These are phyloP conservation scores for Lycophotia porphyrea DNA, from an alignment of 2,888 invertebrate species.

Conservation along the genomic window DNA sequence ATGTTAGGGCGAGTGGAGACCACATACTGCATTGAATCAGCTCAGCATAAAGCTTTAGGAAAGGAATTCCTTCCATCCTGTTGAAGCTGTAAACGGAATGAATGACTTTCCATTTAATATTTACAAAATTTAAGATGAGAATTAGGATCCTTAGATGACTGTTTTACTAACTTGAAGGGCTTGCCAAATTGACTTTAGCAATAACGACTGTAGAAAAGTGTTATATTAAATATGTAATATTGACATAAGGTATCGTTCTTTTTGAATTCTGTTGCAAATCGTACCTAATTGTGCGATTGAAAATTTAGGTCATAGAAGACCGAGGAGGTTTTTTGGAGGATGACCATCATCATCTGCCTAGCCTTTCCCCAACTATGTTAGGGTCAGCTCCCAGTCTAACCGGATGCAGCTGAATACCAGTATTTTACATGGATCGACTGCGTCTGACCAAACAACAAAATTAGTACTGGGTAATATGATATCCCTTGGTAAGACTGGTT, in stretches of 20 bases:
- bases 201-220: background rate
- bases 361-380: too few relatives aligned
- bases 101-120: background rate
- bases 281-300: too few relatives aligned
- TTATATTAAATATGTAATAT: too few relatives aligned
- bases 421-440: too few relatives aligned
- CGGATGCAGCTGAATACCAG: too few relatives aligned
- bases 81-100: background rate
- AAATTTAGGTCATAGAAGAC: too few relatives aligned
- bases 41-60: background rate
- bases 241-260: background rate
- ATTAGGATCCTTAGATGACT: background rate
- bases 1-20: constrained; percentile 9
- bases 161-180: background rate
- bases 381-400: too few relatives aligned
- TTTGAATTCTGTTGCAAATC: background rate
- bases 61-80: constrained; percentile 4
- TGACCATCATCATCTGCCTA: too few relatives aligned
- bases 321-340: too few relatives aligned
- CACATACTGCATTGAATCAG: constrained; percentile 22
- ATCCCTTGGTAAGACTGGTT: too few relatives aligned
- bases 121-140: background rate
- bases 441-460: too few relatives aligned
- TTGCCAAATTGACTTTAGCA: background rate
- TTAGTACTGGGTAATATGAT: too few relatives aligned